These are phyloP conservation scores for Entomyzon cyanotis DNA, from an alignment of 2,113 vertebrate genomes.

Conservation along the genomic window DNA sequence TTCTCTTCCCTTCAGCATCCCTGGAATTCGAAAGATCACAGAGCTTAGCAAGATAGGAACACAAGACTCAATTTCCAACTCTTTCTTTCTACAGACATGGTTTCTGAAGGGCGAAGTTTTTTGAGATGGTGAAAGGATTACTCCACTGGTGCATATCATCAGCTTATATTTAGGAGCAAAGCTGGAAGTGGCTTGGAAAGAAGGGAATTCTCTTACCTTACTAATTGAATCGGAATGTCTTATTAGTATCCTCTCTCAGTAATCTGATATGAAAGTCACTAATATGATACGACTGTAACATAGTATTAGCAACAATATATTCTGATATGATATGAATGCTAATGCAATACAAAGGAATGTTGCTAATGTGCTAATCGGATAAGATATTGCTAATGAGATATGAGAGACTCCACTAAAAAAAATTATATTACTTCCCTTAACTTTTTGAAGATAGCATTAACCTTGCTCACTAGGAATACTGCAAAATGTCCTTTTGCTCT, in stretches of 20 bases:
- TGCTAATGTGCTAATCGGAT: constrained; percentile 71
- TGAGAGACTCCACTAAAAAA: constrained; percentile 44
- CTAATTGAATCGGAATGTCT: constrained; percentile 77
- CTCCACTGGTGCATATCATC: constrained; percentile 60
- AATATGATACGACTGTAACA: constrained; percentile 74
- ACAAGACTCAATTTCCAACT: neutral
- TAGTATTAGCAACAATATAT: constrained; percentile 74
- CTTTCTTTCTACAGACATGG: neutral
- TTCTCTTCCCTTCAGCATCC: neutral
- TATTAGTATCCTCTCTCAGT: constrained; percentile 73
- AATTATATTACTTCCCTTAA: constrained; percentile 45
- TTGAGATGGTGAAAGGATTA: constrained; percentile 52
- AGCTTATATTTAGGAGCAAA: constrained; percentile 61
- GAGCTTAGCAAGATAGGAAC: neutral
- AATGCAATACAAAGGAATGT: constrained; percentile 72
- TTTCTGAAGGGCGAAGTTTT: neutral
- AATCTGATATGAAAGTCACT: constrained; percentile 80
- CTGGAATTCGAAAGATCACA: neutral
- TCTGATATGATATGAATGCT: constrained; percentile 73
- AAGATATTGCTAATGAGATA: constrained; percentile 72
- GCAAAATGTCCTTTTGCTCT: neutral
- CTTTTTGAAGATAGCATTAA: constrained; percentile 28
- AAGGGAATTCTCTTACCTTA: constrained; percentile 70
- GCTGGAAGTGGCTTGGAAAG: constrained; percentile 71
- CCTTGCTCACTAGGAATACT: neutral